phyloP scores from a whole-genome alignment of 2,113 vertebrate species.

The Nestor notabilis region DNA sequence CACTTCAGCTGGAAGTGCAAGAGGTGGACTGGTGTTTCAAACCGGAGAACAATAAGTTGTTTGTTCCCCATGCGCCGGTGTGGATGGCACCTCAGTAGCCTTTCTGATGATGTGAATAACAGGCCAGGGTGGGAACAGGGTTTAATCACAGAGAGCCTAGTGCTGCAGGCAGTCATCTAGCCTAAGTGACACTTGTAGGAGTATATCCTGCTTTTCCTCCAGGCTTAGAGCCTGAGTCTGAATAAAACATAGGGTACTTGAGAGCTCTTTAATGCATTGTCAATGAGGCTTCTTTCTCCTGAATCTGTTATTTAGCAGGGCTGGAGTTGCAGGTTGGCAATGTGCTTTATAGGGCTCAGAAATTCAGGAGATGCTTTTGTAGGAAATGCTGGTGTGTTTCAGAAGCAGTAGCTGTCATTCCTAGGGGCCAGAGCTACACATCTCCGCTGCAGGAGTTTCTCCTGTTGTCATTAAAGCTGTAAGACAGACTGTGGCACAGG shows the following conservation, averaged over 20 bases:
- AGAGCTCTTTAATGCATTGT: background rate
- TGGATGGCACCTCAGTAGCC: background rate
- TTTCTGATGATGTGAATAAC: background rate
- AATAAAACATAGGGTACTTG: background rate
- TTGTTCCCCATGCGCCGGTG: fast-evolving
- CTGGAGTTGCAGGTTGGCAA: background rate
- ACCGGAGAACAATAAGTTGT: background rate
- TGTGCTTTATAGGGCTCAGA: background rate
- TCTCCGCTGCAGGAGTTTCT: background rate
- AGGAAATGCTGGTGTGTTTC: background rate
- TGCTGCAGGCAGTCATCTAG: background rate
- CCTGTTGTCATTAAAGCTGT: background rate
- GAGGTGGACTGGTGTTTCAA: background rate
- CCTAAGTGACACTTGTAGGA: background rate
- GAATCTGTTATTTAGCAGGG: background rate
- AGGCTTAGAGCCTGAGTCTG: background rate
- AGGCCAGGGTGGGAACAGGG: background rate
- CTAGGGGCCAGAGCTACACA: background rate
- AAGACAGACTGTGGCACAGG: background rate
- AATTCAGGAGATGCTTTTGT: background rate
- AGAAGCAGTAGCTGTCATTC: background rate
- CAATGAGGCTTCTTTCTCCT: background rate
- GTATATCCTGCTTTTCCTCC: background rate
- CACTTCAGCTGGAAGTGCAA: fast-evolving
- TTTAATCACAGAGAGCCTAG: background rate